These are phyloP conservation scores for Zaprionus nigranus DNA, from an alignment of 1,140 invertebrate species.

Conservation along the genomic window DNA sequence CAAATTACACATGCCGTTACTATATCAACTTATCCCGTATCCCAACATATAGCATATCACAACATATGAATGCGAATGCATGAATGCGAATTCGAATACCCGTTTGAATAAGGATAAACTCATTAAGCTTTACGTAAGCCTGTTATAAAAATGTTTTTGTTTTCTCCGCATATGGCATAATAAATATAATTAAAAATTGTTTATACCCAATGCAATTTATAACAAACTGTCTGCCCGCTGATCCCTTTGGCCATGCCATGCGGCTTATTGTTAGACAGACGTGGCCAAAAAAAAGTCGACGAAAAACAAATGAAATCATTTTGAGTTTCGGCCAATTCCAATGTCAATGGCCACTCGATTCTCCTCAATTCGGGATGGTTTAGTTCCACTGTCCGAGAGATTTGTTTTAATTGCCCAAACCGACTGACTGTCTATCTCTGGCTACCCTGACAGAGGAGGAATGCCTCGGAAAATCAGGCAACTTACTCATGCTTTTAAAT, in stretches of 20 bases:
- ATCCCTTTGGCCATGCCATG: constrained; percentile 65
- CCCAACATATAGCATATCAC: background rate
- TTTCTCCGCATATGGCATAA: constrained; percentile 36
- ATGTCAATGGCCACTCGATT: constrained; percentile 54
- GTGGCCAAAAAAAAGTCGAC: constrained; percentile 1
- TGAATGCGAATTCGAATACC: constrained; percentile 7
- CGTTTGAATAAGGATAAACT: constrained; percentile 36
- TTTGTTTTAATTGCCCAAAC: constrained; percentile 72
- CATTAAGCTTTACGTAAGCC: constrained; percentile 57
- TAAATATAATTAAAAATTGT: constrained; percentile 58
- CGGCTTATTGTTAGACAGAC: constrained; percentile 51
- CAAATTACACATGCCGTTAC: constrained; percentile 28
- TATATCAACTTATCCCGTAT: background rate
- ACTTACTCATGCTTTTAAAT: constrained; percentile 72
- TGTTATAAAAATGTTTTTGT: constrained; percentile 49
- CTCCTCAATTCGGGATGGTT: constrained; percentile 55
- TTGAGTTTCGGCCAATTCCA: constrained; percentile 37
- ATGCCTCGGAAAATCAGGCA: constrained; percentile 42
- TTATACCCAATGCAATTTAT: constrained; percentile 49
- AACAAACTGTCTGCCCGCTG: constrained; percentile 33
- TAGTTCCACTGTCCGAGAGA: constrained; percentile 54
- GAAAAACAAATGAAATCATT: constrained; percentile 15
- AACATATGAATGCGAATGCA: constrained; percentile 18
- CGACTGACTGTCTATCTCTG: constrained; percentile 14
- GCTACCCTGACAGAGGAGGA: constrained; percentile 9